Base-by-base conservation (phyloP, 1,140 invertebrate genomes). In the Stegodyphus mimosarum region DNA sequence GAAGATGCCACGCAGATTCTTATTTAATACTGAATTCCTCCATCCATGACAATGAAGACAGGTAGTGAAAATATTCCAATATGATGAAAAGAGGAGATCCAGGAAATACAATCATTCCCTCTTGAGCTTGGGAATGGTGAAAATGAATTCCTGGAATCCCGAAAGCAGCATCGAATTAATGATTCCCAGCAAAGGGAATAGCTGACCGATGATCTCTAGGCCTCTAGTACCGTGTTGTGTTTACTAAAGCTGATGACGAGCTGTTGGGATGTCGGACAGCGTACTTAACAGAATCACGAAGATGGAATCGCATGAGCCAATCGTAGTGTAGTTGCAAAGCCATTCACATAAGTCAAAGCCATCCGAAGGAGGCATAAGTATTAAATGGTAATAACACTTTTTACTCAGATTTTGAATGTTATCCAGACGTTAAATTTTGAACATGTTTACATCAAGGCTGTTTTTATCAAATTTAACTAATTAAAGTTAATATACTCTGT, bases 181-280 rank as follows among this genome's bases (percentile, higher is more conserved):
- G 60, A 77, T 77, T 77, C 48, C 63, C 10, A 10, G n/a, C n/a
- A 18, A n/a, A 7, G 9, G 63, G 75, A 67, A 64, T 77, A 50
- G 75, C 66, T 77, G 64, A 67, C 50, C 60, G 66, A 77, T 77
- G 75, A 50, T 55, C 15, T 51, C 13, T 55, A 77, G 49, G 64
- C 75, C 18, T 49, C n/a, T 50, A 74, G 51, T 33, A 60, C 52
- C 75, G 13, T 66, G 75, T 50, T 77, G 60, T 77, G 63, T 77
- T 77, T 77, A 50, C 75, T n/a, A 77, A 77, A 67, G 75, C 75
- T 77, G 75, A 67, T 55, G 49, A 77, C 33, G 67, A 33, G 18
- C 55, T 6, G 49, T 15, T 64, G 75, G 75, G 66, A 77, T 77
- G 75, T 66, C 33, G 63, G 17, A 55, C 72, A 33, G 55, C 48